These are phyloP conservation scores for Phlogophora meticulosa DNA, from an alignment of 2,888 invertebrate genomes.

Conservation along the genomic window DNA sequence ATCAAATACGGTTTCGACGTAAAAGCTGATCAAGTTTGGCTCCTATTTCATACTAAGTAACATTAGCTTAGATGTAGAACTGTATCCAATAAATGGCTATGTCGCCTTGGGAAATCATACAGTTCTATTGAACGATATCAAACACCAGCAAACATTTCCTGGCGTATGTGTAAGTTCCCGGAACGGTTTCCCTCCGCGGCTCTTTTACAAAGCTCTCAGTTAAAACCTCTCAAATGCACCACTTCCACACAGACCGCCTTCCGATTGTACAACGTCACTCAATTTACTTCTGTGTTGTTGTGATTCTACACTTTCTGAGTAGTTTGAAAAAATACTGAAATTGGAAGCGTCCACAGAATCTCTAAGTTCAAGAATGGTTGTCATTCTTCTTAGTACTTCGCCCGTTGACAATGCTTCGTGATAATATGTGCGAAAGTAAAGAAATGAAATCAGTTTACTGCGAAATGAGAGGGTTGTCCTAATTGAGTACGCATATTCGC, in stretches of 20 bases:
- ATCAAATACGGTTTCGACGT: slow-evolving; percentile 22
- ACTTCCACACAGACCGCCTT: slow-evolving; percentile 17
- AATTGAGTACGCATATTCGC: slow-evolving; percentile 21
- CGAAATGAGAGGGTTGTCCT: slow-evolving; percentile 18
- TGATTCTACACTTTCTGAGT: slow-evolving; percentile 51
- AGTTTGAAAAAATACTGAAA: slow-evolving; percentile 46
- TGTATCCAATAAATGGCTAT: slow-evolving; percentile 4
- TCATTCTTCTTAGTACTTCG: slow-evolving; percentile 45
- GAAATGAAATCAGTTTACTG: slow-evolving; percentile 9
- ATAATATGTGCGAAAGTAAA: slow-evolving; percentile 18
- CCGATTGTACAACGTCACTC: slow-evolving; percentile 21
- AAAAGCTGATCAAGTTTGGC: slow-evolving; percentile 22
- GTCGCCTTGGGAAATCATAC: slow-evolving; percentile 23
- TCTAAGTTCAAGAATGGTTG: slow-evolving; percentile 40
- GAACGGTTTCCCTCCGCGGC: not conserved
- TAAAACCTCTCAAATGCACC: slow-evolving; percentile 8
- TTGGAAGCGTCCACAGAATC: slow-evolving; percentile 42
- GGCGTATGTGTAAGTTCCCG: slow-evolving; percentile 1
- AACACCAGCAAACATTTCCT: not conserved
- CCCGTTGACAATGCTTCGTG: slow-evolving; percentile 37
- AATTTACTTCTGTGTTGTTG: slow-evolving; percentile 37
- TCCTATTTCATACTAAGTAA: slow-evolving; percentile 22
- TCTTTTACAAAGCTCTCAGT: slow-evolving; percentile 9
- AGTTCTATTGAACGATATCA: slow-evolving; percentile 10
- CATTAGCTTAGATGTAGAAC: slow-evolving; percentile 13